Evolutionary conservation across 1,140 invertebrate genomes (phyloP).

Genomic region (Reticulitermes speratus): DNA sequence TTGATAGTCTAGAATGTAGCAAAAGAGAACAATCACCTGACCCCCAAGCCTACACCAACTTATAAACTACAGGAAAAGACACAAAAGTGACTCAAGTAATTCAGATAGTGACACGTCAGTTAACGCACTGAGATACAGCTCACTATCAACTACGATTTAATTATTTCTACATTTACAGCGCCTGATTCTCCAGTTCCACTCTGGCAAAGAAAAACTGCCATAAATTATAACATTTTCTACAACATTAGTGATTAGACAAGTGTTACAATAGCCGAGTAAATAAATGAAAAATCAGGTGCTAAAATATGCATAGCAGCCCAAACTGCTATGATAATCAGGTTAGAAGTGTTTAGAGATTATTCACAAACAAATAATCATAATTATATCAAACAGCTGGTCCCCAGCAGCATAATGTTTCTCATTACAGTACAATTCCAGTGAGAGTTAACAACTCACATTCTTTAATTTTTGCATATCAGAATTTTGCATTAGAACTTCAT

Average conservation of each 20-base stretch:
- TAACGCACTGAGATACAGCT: background rate
- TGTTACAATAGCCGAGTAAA: background rate
- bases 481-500: too few relatives aligned
- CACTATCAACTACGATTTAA: background rate
- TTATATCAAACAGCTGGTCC: too few relatives aligned
- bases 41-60: slow-evolving; percentile 1
- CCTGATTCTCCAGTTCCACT: slow-evolving; percentile 30
- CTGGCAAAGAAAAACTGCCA: background rate
- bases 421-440: too few relatives aligned
- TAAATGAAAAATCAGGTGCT: slow-evolving; percentile 26
- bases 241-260: background rate
- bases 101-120: background rate
- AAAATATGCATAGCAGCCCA: background rate
- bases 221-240: background rate
- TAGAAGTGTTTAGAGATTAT: background rate
- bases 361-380: too few relatives aligned
- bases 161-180: background rate
- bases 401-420: too few relatives aligned
- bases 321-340: background rate
- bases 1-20: background rate
- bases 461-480: too few relatives aligned
- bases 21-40: background rate
- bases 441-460: too few relatives aligned
- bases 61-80: background rate
- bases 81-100: background rate